Conservation (phyloP, 2,113 vertebrate genomes). For the Diglossa brunneiventris region DNA sequence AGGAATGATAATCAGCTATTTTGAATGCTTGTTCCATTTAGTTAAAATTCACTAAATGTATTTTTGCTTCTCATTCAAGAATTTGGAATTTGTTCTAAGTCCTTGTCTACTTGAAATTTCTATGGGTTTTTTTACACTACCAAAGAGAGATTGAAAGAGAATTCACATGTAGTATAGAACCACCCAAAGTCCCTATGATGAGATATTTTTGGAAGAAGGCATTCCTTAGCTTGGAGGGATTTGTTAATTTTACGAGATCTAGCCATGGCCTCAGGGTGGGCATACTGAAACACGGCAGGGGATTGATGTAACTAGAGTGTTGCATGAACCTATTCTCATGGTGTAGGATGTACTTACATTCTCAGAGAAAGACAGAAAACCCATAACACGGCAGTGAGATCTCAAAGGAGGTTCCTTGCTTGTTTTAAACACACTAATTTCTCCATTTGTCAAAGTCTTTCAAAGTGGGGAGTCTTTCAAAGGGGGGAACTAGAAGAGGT, state of each 20-base stretch:
- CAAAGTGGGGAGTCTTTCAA: neutral
- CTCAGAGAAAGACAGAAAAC: neutral
- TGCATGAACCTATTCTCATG: neutral
- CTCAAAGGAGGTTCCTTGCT: neutral
- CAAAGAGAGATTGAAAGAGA: neutral
- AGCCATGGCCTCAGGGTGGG: neutral
- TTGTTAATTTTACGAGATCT: fast-evolving
- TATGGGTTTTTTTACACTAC: fast-evolving
- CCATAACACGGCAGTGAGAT: neutral
- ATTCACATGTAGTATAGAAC: fast-evolving
- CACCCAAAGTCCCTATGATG: neutral
- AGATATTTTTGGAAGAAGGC: neutral
- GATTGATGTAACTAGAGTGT: neutral
- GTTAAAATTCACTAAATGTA: neutral
- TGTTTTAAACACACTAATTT: neutral
- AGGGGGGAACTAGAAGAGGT: neutral
- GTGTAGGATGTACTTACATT: neutral
- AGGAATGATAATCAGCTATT: neutral
- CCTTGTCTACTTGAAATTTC: neutral
- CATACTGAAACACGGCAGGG: neutral
- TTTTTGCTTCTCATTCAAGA: neutral
- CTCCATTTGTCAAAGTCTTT: neutral
- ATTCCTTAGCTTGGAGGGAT: neutral
- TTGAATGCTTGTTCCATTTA: neutral
- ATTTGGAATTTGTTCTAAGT: neutral